Base-by-base conservation (phyloP, 2,113 vertebrate genomes). In the Okapia johnstoni region DNA sequence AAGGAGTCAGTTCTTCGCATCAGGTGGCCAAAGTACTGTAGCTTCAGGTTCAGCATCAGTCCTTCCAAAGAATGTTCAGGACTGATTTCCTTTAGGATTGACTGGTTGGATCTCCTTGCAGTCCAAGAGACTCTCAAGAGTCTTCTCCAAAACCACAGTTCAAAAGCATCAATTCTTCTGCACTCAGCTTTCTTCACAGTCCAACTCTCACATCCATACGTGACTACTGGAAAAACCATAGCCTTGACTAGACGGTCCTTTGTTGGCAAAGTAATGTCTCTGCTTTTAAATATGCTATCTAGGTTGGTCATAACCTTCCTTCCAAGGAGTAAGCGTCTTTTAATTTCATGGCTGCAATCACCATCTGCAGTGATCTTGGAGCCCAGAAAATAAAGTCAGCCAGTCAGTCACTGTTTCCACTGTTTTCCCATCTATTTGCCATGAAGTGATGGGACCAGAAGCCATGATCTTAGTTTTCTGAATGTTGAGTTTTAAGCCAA, bases 341-440 rank as follows among this genome's bases (percentile, higher is more conserved):
- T 36, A 66, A 66, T 0, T 36, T 66, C 63, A 11, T 66, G n/a
- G 17, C n/a, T 66, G n/a, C 63, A 36, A 5, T 66, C 63, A 66
- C 8, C n/a, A 66, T 66, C 63, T 21, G 63, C 33, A 66, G n/a
- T 36, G 63, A 66, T 66, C 21, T 66, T 21, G 33, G 30, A 66
- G n/a, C n/a, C 63, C 63, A 1, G 0, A 0, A 21, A 66, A 36
- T 2, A 66, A 66, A 66, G 63, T 66, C 33, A 19, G 3, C 5
- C 63, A 66, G 63, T 66, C 33, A 19, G 3, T 5, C 63, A 66
- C 4, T n/a, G 16, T 66, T 66, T n/a, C 8, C 33, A n/a, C 61
- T 66, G 63, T 36, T 36, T 66, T n/a, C n/a, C 17, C n/a, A 21
- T 36, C 9, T 66, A 36, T 66, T 36, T 5, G 2, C 17, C 16